A percentile compares a stretch with the other conserved stretches of the same genome.
Evolutionary conservation across 2,113 vertebrate species (phyloP).

Genomic region (Natator depressus): DNA sequence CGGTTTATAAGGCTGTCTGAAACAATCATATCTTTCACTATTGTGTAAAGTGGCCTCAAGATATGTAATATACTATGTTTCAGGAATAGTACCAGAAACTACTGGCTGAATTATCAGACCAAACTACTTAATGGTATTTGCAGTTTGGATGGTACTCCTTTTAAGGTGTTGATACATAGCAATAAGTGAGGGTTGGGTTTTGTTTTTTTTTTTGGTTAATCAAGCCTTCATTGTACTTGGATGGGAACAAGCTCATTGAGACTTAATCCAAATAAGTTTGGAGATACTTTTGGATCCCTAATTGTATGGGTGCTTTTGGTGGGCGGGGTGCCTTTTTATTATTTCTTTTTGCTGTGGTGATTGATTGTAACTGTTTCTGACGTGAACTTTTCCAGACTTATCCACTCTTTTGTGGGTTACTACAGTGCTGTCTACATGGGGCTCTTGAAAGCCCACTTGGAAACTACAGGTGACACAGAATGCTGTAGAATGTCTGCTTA

Average conservation of each 20-base stretch:
- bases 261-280: neutral
- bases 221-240: rapidly evolving
- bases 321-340: neutral
- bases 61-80: neutral
- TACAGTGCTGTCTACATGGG: neutral
- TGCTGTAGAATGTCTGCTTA: neutral
- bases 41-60: neutral
- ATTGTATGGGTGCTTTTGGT: neutral
- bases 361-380: neutral
- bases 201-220: neutral
- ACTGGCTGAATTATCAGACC: neutral
- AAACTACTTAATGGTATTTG: neutral
- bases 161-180: neutral
- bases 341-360: neutral
- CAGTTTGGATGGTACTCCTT: neutral
- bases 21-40: neutral
- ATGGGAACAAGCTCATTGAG: neutral
- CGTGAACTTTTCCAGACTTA: neutral
- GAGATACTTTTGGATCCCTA: neutral
- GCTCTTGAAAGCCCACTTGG: neutral
- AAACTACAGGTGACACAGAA: neutral
- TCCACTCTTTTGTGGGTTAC: neutral
- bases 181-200: neutral
- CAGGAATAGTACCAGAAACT: neutral
- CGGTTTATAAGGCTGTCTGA: neutral